Conservation (phyloP, 1,140 invertebrate species). For the Drosophila ercepeae region DNA sequence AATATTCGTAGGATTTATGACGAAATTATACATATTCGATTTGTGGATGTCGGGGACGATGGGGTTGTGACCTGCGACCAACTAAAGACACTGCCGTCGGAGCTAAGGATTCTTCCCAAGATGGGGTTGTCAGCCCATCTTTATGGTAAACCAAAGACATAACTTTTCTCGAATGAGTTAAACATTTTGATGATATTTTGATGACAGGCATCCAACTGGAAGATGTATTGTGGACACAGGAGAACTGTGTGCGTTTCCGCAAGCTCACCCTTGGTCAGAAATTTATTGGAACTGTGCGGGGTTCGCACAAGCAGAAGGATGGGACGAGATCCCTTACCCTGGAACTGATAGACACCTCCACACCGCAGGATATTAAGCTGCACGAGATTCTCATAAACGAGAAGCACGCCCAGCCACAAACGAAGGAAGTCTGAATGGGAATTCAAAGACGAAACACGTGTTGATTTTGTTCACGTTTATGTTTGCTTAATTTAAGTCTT, state of each 20-base stretch:
- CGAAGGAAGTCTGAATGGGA: slow-evolving; percentile 22
- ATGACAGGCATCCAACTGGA: slow-evolving; percentile 62
- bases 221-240: slow-evolving; percentile 68
- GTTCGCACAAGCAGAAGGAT: slow-evolving; percentile 47
- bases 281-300: slow-evolving; percentile 66
- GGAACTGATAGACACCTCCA: slow-evolving; percentile 69
- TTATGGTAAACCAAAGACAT: slow-evolving; percentile 55
- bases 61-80: slow-evolving; percentile 68
- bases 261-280: slow-evolving; percentile 72
- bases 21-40: slow-evolving; percentile 72
- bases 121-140: slow-evolving; percentile 74
- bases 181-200: not conserved
- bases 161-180: not conserved
- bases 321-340: slow-evolving; percentile 42
- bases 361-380: slow-evolving; percentile 67
- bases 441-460: not conserved
- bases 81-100: slow-evolving; percentile 53
- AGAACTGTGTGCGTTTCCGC: slow-evolving; percentile 75
- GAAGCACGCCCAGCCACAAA: slow-evolving; percentile 57
- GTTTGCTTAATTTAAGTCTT: slow-evolving; percentile 47
- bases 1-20: slow-evolving; percentile 74
- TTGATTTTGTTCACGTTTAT: slow-evolving; percentile 54
- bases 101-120: slow-evolving; percentile 72
- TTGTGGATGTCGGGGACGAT: slow-evolving; percentile 76
- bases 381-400: slow-evolving; percentile 67